phyloP scores from a whole-genome alignment of 2,113 vertebrate genomes.

The Smithornis capensis region DNA sequence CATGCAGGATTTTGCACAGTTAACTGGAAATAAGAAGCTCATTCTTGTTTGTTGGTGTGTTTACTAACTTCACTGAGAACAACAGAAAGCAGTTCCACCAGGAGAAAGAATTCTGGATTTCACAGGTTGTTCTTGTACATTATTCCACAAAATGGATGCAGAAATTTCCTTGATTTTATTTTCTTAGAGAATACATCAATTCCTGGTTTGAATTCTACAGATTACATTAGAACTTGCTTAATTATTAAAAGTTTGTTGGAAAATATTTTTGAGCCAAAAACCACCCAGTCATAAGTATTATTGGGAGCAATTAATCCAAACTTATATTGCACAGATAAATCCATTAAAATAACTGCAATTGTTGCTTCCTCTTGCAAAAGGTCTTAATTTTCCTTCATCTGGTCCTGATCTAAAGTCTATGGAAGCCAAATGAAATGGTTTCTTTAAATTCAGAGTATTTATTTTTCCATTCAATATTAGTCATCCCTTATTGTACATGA shows the following conservation, averaged over 20 bases:
- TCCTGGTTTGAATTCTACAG: background rate
- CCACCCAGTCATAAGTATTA: fast-evolving
- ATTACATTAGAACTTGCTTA: background rate
- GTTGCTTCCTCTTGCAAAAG: background rate
- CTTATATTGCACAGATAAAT: background rate
- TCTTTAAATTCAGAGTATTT: background rate
- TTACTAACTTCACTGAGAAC: background rate
- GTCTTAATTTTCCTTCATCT: background rate
- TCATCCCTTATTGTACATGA: background rate
- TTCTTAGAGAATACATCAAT: background rate
- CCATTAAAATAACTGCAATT: background rate
- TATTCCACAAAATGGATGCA: background rate
- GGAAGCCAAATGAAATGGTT: background rate
- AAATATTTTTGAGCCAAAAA: background rate
- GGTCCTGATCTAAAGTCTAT: background rate
- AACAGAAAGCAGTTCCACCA: background rate
- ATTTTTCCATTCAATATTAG: background rate
- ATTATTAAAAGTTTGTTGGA: background rate
- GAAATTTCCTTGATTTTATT: background rate
- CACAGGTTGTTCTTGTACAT: background rate
- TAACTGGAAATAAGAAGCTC: background rate
- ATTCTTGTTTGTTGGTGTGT: background rate
- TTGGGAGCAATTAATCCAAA: background rate
- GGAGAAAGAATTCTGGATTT: background rate
- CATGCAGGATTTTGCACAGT: background rate